Evolutionary conservation across 2,888 invertebrate genomes (phyloP), one percentile per base, ranked within the genome.

Genomic region (Mylabris sibirica): DNA sequence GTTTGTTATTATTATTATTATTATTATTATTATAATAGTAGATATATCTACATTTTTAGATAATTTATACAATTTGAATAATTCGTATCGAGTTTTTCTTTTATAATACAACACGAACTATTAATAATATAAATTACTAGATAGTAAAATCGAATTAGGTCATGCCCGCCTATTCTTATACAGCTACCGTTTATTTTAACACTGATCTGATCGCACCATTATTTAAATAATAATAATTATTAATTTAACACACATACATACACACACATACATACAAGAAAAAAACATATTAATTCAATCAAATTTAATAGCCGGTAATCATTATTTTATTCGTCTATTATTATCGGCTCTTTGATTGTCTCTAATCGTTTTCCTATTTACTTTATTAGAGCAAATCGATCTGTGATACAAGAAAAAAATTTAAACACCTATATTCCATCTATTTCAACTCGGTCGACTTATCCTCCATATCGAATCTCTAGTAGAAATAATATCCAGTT

Each of bases 341-440:
- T 35, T 41, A 44, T n/a, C 3, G 44, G 12, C n/a, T 5, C 8
- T 17, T 44, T n/a, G 44, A 17, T 5, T 44, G 6, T 44, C 6
- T 38, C 14, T 14, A 38, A 44, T 44, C n/a, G n/a, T 44, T 44
- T 44, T 30, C 30, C 44, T 5, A 6, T n/a, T 44, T n/a, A n/a
- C 14, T n/a, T n/a, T 14, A 59, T 57, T 38, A 62, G 66, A 66
- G 66, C 66, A 60, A 38, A 57, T 35, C 66, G 49, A 61, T 61
- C 34, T 66, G 30, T 35, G 22, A 12, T 53, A 26, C 26, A 35
- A 57, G 53, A 57, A 57, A 35, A 2, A 35, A 35, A 35, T 11
- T 2, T n/a, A n/a, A 30, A 8, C 30, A 30, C 4, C 1, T 30
- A 30, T 30, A 6, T 8, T 4, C 30, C 30, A 30, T 3, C 30